Percentiles rank a stretch among this genome's conserved stretches.
phyloP scores from a whole-genome alignment of 1,140 invertebrate genomes.

The Drosophila lowei region DNA sequence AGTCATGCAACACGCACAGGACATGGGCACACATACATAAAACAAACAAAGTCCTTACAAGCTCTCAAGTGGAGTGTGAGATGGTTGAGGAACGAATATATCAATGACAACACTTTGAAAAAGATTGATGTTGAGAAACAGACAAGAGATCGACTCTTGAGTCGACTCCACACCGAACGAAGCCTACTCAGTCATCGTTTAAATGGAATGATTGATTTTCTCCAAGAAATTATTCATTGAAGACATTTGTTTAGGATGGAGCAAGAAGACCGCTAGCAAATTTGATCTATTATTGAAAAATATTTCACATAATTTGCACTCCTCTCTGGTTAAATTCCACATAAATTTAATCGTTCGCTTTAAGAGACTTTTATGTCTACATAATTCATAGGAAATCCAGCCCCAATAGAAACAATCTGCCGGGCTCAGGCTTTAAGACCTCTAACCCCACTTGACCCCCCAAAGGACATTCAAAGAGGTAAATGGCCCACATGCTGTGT shows the following conservation, averaged over 20 bases:
- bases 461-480: slow-evolving; percentile 22
- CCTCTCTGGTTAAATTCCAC: slow-evolving; percentile 4
- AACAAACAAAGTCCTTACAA: slow-evolving; percentile 67
- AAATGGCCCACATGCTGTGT: slow-evolving; percentile 37
- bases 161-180: slow-evolving; percentile 13
- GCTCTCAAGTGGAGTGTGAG: slow-evolving; percentile 46
- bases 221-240: slow-evolving; percentile 4
- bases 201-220: slow-evolving; percentile 24
- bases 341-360: slow-evolving; percentile 16
- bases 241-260: not conserved
- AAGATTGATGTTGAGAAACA: slow-evolving; percentile 26
- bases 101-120: slow-evolving; percentile 46
- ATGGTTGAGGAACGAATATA: slow-evolving; percentile 45
- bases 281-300: slow-evolving; percentile 9
- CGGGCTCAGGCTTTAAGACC: slow-evolving; percentile 10
- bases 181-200: slow-evolving; percentile 19
- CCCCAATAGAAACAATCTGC: slow-evolving; percentile 37
- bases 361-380: slow-evolving; percentile 17
- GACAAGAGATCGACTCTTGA: slow-evolving; percentile 35
- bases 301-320: slow-evolving; percentile 1
- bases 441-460: slow-evolving; percentile 35
- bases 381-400: slow-evolving; percentile 30
- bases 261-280: not conserved
- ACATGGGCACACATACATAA: slow-evolving; percentile 50
- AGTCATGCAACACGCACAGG: slow-evolving; percentile 25